Percentiles rank a stretch among this genome's conserved stretches.
Evolutionary conservation across 2,113 vertebrate genomes (phyloP).

Genomic region (Eptesicus fuscus): DNA sequence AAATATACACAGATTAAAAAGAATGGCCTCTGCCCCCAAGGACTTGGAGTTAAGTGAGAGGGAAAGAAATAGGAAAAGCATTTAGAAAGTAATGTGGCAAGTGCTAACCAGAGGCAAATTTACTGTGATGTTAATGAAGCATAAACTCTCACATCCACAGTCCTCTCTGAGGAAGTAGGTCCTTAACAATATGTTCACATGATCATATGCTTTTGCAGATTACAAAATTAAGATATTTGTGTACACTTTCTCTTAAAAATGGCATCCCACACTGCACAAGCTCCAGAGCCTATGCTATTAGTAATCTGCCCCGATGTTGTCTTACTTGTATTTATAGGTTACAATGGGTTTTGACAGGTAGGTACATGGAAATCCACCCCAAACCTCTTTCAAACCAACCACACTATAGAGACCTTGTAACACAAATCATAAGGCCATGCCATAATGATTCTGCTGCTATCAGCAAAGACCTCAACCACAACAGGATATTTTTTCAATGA

Average conservation of each 20-base stretch:
- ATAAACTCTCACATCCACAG: neutral
- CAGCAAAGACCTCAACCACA: neutral
- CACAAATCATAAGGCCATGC: neutral
- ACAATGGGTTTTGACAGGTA: neutral
- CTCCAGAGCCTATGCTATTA: neutral
- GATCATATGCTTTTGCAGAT: neutral
- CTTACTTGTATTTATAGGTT: neutral
- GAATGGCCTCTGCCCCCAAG: neutral
- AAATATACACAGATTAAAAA: neutral
- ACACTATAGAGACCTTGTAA: neutral
- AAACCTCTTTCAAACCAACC: neutral
- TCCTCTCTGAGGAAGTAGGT: neutral
- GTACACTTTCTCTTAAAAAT: neutral
- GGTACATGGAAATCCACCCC: neutral
- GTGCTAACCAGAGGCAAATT: neutral
- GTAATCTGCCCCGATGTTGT: neutral
- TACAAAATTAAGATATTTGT: neutral
- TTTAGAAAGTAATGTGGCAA: neutral
- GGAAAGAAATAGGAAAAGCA: neutral
- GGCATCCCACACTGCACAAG: neutral
- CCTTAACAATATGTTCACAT: neutral
- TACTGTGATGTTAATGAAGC: neutral
- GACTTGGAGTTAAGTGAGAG: neutral
- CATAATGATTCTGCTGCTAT: neutral
- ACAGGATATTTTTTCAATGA: neutral